phyloP scores from a whole-genome alignment of 2,113 vertebrate species.

The Candoia aspera region DNA sequence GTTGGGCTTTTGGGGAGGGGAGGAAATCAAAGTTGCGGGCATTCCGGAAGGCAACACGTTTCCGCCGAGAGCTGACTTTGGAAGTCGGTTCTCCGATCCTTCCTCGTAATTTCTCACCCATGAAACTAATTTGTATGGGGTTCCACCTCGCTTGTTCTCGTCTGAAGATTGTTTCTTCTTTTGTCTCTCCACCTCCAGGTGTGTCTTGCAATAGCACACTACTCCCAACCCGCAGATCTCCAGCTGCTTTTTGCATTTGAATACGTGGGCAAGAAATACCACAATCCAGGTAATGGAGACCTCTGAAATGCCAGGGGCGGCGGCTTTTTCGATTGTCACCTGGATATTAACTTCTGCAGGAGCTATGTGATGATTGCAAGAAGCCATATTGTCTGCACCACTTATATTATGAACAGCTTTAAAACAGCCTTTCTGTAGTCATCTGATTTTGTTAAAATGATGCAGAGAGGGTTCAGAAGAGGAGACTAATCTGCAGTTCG shows the following conservation, averaged over 20 bases:
- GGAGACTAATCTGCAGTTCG: not conserved
- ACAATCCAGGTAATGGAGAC: constrained; percentile 83
- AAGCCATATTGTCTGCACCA: constrained; percentile 42
- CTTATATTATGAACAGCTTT: not conserved
- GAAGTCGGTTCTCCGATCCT: not conserved
- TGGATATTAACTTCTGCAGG: constrained; percentile 5
- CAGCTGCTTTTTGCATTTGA: constrained; percentile 98
- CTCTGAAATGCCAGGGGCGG: fast-evolving
- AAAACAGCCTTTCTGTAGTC: not conserved
- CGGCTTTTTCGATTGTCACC: not conserved
- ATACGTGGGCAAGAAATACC: constrained; percentile 88
- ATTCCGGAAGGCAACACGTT: not conserved
- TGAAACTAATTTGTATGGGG: not conserved
- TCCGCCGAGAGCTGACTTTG: not conserved
- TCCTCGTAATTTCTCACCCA: not conserved
- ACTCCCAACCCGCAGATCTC: constrained; percentile 94
- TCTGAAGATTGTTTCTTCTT: not conserved
- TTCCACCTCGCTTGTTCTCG: not conserved
- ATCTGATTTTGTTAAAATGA: not conserved
- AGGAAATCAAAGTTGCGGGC: not conserved
- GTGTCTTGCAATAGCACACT: constrained; percentile 97
- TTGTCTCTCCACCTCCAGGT: constrained; percentile 79
- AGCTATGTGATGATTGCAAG: constrained; percentile 38
- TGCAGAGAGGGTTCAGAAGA: constrained; percentile 8
- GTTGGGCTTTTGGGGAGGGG: not conserved